phyloP scores from a whole-genome alignment of 2,888 invertebrate species.

The Cataglyphis livida region DNA sequence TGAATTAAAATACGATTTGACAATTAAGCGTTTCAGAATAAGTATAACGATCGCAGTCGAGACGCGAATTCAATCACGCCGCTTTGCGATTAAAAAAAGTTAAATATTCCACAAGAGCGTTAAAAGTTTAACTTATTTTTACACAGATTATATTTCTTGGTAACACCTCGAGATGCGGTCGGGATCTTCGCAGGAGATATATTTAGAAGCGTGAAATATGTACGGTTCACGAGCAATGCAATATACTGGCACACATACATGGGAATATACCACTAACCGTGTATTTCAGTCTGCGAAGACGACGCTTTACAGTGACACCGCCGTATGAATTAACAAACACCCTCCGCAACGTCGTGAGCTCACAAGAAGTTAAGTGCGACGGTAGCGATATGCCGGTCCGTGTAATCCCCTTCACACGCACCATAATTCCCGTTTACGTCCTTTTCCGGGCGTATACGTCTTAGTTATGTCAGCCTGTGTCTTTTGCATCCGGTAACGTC shows the following conservation, averaged over 20 bases:
- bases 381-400: slow-evolving; percentile 59
- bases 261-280: slow-evolving; percentile 47
- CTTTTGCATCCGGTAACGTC: slow-evolving; percentile 28
- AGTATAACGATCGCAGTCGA: not conserved
- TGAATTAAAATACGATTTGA: not conserved
- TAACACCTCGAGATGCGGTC: slow-evolving; percentile 41
- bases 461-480: slow-evolving; percentile 36
- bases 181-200: slow-evolving; percentile 58
- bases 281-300: slow-evolving; percentile 70
- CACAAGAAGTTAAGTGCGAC: slow-evolving; percentile 73
- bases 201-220: slow-evolving; percentile 70
- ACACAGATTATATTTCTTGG: slow-evolving; percentile 17
- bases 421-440: slow-evolving; percentile 74
- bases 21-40: not conserved
- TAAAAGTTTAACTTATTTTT: slow-evolving; percentile 14
- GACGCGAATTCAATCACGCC: slow-evolving; percentile 37
- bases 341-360: slow-evolving; percentile 62
- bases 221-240: slow-evolving; percentile 68
- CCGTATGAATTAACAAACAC: slow-evolving; percentile 75
- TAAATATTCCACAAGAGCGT: slow-evolving; percentile 20
- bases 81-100: slow-evolving; percentile 23
- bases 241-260: slow-evolving; percentile 43
- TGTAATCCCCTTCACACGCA: slow-evolving; percentile 67
- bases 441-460: slow-evolving; percentile 52
- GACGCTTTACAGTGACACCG: slow-evolving; percentile 73